Evolutionary conservation across 2,888 invertebrate species (phyloP), one percentile per base, ranked within the genome.

Genomic region (Chrysopilus asiliformis): DNA sequence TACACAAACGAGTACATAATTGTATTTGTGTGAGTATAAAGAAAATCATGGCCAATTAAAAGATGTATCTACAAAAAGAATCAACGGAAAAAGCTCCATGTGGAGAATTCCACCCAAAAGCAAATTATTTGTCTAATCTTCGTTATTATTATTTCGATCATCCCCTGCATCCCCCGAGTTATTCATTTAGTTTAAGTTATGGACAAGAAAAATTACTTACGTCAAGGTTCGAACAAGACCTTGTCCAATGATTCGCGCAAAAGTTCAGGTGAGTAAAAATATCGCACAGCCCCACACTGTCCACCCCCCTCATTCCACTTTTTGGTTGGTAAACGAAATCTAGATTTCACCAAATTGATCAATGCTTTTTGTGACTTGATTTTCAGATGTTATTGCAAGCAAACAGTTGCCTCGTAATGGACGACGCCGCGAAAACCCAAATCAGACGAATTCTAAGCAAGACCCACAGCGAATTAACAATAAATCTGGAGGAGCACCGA

Each of bases 161-260:
- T 12, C 14, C 27, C 27, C 14, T 27, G 18, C 26, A 12, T 34
- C 26, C 12, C 15, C 14, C 22, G 8, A 36, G 10, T 12, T 12
- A 5, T 8, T 19, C 12, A 10, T 19, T 33, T 41, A 38, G 29
- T 38, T 29, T 46, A 45, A 43, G 67, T 66, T 49, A 82, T 82
- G 83, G 82, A 80, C 68, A 81, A 80, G 65, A 84, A 82, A 68
- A 69, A 73, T 65, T 75, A 75, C 65, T 68, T 71, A 57, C 65
- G 70, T 61, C 74, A 76, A 65, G 68, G 72, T 67, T 74, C 74
- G 61, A 65, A 74, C 66, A 82, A 78, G 71, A 74, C 73, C 56
- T 61, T 32, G 27, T 31, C 30, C 68, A 68, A 73, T 81, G 84
- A 85, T 65, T 24, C 72, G 53, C 82, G 79, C 59, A 81, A 79